Percentiles rank a stretch among this genome's conserved stretches.
These are phyloP conservation scores for Thunnus thynnus DNA, from an alignment of 2,113 vertebrate species.

Conservation along the genomic window DNA sequence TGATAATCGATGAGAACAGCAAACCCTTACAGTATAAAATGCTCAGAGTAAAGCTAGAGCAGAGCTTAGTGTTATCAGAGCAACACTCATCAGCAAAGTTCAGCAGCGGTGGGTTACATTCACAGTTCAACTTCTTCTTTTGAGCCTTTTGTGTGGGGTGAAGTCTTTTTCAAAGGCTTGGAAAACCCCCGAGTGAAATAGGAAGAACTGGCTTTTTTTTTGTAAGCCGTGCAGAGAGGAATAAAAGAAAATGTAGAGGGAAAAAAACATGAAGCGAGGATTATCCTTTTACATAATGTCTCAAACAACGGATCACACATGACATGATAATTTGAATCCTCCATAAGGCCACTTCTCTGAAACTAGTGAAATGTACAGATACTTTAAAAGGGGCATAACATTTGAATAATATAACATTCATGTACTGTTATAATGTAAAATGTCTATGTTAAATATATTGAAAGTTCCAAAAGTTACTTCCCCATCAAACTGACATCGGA, in stretches of 20 bases:
- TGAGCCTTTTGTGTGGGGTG: background rate
- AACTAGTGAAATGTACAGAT: background rate
- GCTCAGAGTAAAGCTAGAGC: background rate
- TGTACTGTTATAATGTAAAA: no score
- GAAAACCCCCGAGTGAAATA: background rate
- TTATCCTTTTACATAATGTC: conserved; percentile 13
- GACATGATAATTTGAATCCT: background rate
- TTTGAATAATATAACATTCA: no score
- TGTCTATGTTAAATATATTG: no score
- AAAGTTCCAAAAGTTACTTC: no score
- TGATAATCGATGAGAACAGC: conserved; percentile 4
- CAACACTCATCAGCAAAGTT: conserved; percentile 17
- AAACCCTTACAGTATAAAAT: background rate
- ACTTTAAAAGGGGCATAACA: no score
- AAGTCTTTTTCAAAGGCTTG: background rate
- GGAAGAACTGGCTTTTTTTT: background rate
- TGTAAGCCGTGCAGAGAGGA: background rate
- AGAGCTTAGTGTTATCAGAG: conserved; percentile 14
- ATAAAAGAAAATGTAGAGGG: background rate
- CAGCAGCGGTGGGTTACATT: conserved; percentile 1
- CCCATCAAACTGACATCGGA: no score
- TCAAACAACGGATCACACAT: background rate
- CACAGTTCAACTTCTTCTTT: conserved; percentile 11
- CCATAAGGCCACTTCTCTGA: background rate
- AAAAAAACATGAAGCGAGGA: background rate